Conservation (phyloP, 64 coral and sea anemone genomes). For the Montipora cactus region DNA sequence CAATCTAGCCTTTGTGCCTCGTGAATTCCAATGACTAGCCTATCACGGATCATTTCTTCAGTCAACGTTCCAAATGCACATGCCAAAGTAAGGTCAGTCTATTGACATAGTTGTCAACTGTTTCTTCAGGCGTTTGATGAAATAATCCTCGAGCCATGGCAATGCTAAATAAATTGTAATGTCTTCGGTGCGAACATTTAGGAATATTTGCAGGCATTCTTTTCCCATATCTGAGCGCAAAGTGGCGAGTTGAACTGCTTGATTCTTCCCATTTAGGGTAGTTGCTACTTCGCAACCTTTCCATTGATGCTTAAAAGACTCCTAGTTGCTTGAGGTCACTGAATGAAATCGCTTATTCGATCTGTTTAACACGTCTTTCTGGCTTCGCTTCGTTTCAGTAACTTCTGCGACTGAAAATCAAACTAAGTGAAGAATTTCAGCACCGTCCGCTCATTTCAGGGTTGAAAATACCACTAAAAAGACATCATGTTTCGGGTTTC, state of each 20-base stretch:
- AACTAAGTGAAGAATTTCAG: not conserved
- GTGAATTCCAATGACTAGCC: conserved; percentile 60
- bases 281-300: conserved; percentile 65
- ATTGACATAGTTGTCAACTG: conserved; percentile 29
- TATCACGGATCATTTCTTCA: conserved; percentile 48
- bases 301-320: conserved; percentile 71
- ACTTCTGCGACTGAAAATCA: not conserved
- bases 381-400: conserved; percentile 4
- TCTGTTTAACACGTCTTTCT: not conserved
- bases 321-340: conserved; percentile 53
- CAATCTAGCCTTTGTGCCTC: conserved; percentile 50
- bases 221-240: conserved; percentile 22
- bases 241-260: conserved; percentile 9
- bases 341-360: not conserved
- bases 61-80: conserved; percentile 52
- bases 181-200: conserved; percentile 51
- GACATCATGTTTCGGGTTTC: not conserved
- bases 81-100: conserved; percentile 10
- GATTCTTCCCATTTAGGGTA: conserved; percentile 17
- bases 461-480: not conserved
- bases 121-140: conserved; percentile 70
- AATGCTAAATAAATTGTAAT: conserved; percentile 3
- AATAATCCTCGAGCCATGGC: conserved; percentile 47
- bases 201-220: not conserved
- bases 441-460: not conserved